Evolutionary conservation across 1,140 invertebrate species (phyloP).

Genomic region (Cardiocondyla obscurior): DNA sequence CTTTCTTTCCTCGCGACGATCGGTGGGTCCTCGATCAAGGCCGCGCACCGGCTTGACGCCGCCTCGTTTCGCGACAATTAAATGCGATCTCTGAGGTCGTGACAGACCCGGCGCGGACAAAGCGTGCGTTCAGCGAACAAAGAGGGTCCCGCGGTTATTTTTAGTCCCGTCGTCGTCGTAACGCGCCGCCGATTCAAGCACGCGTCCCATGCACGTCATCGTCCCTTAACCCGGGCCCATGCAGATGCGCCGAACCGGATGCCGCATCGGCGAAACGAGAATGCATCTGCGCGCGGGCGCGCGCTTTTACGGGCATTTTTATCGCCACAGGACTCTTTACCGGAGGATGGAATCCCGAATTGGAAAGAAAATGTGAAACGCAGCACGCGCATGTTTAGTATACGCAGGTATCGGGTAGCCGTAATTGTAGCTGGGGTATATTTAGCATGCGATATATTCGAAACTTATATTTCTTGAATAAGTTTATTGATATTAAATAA

Average conservation of each 20-base stretch:
- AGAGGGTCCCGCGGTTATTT: slow-evolving; percentile 55
- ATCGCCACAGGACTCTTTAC: slow-evolving; percentile 6
- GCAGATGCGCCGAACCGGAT: slow-evolving; percentile 14
- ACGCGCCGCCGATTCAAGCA: slow-evolving; percentile 35
- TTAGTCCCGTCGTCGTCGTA: slow-evolving; percentile 40
- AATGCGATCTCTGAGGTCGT: slow-evolving; percentile 56
- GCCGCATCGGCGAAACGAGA: slow-evolving; percentile 24
- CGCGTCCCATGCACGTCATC: slow-evolving; percentile 17
- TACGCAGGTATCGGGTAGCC: no score
- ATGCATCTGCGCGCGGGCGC: neutral
- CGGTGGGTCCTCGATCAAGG: slow-evolving; percentile 35
- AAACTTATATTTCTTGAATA: neutral
- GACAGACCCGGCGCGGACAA: slow-evolving; percentile 19
- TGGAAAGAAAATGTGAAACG: neutral
- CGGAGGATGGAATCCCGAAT: neutral
- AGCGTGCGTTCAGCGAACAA: slow-evolving; percentile 47
- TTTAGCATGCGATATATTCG: neutral
- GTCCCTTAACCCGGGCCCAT: slow-evolving; percentile 42
- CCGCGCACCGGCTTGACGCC: slow-evolving; percentile 18
- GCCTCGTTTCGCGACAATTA: slow-evolving; percentile 58
- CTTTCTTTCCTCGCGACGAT: slow-evolving; percentile 22
- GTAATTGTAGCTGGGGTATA: no score
- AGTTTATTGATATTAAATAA: neutral
- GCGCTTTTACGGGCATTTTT: slow-evolving; percentile 16
- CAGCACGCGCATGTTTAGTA: neutral